phyloP scores from a whole-genome alignment of 1,140 invertebrate species.

The Trichonephila inaurata region DNA sequence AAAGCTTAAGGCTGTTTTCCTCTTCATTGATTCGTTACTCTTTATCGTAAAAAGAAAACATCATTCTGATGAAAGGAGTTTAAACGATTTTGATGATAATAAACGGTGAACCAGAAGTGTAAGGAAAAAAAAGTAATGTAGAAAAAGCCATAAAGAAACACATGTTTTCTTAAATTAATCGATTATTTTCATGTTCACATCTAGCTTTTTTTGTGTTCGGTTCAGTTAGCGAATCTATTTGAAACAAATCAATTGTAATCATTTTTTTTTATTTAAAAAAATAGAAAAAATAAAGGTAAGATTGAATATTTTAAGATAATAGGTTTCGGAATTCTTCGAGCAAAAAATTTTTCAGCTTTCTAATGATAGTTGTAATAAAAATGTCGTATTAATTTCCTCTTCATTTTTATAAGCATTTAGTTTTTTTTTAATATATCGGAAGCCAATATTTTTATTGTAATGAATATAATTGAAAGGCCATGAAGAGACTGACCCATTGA shows the following conservation, averaged over 20 bases:
- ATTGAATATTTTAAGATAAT: too few relatives aligned
- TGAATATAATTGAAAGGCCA: too few relatives aligned
- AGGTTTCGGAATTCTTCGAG: too few relatives aligned
- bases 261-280: background rate
- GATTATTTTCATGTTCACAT: background rate
- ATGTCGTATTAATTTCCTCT: too few relatives aligned
- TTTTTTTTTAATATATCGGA: too few relatives aligned
- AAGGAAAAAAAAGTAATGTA: background rate
- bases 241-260: background rate
- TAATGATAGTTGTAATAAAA: too few relatives aligned
- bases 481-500: too few relatives aligned
- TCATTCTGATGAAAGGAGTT: background rate
- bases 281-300: background rate
- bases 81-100: conserved; percentile 20
- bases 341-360: too few relatives aligned
- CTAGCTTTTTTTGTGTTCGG: background rate
- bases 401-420: too few relatives aligned
- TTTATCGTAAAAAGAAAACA: background rate
- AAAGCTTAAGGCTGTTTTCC: conserved; percentile 18
- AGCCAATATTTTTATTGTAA: too few relatives aligned
- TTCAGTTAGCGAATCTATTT: background rate
- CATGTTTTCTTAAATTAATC: background rate
- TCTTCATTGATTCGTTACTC: conserved; percentile 5
- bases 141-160: background rate
- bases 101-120: conserved; percentile 3